Conservation (phyloP, 2,888 invertebrate species). For the Xylota sylvarum region DNA sequence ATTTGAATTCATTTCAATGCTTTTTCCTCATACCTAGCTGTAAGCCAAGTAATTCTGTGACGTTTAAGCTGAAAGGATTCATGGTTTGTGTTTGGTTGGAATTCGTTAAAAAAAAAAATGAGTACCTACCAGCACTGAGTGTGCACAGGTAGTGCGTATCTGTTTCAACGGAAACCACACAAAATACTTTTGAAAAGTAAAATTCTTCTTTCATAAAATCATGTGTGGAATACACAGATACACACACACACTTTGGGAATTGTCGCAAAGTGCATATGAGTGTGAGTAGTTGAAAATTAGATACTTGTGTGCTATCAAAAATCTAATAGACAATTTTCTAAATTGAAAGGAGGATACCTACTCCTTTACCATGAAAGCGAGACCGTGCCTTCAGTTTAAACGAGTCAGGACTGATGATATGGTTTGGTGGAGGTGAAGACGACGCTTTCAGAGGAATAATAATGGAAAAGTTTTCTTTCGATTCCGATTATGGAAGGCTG, state of each 20-base stretch:
- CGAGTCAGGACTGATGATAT: not conserved
- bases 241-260: not conserved
- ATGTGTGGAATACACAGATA: not conserved
- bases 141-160: not conserved
- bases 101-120: not conserved
- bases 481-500: not conserved
- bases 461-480: not conserved
- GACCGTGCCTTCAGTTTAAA: not conserved
- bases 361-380: not conserved
- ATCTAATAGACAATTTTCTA: slow-evolving; percentile 21
- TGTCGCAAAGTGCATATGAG: too few species aligned
- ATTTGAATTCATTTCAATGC: not conserved
- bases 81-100: slow-evolving; percentile 3
- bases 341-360: slow-evolving; percentile 9
- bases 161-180: slow-evolving; percentile 6
- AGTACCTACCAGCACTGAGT: not conserved
- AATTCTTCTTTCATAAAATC: not conserved
- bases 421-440: not conserved
- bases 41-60: not conserved
- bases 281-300: slow-evolving; percentile 4
- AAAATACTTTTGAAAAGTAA: not conserved
- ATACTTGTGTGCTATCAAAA: slow-evolving; percentile 6
- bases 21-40: not conserved
- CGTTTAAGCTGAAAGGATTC: not conserved
- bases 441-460: not conserved